Percentiles rank a stretch among this genome's conserved stretches.
phyloP scores from a whole-genome alignment of 2,113 vertebrate genomes.

The Arizona elegans region DNA sequence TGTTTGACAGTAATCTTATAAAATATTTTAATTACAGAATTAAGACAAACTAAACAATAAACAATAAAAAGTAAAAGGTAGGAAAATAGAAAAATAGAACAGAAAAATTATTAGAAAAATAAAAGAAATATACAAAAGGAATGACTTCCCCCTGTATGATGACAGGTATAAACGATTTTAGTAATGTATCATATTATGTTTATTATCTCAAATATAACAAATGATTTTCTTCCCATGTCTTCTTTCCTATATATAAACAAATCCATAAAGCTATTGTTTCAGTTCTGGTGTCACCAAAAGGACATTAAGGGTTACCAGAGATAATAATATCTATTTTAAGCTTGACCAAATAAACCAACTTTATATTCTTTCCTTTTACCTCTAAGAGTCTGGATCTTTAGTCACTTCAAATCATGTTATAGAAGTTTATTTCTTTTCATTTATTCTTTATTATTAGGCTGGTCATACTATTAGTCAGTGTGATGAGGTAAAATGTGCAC shows the following conservation, averaged over 20 bases:
- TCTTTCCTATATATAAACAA: background rate
- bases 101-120: background rate
- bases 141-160: background rate
- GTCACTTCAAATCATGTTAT: background rate
- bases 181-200: background rate
- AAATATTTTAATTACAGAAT: background rate
- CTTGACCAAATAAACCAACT: background rate
- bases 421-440: background rate
- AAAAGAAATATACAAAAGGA: background rate
- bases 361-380: background rate
- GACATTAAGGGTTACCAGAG: background rate
- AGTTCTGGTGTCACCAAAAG: background rate
- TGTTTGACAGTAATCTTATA: background rate
- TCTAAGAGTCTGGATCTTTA: background rate
- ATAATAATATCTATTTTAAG: background rate
- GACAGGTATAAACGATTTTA: background rate
- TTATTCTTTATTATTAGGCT: background rate
- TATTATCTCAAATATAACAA: background rate
- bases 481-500: background rate
- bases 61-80: background rate
- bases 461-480: background rate
- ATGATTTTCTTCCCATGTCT: background rate
- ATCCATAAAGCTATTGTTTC: background rate
- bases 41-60: background rate
- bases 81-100: background rate